A percentile compares a stretch with the other conserved stretches of the same genome.
These are phyloP conservation scores for Seriola quinqueradiata DNA, from an alignment of 2,113 vertebrate species.

Conservation along the genomic window DNA sequence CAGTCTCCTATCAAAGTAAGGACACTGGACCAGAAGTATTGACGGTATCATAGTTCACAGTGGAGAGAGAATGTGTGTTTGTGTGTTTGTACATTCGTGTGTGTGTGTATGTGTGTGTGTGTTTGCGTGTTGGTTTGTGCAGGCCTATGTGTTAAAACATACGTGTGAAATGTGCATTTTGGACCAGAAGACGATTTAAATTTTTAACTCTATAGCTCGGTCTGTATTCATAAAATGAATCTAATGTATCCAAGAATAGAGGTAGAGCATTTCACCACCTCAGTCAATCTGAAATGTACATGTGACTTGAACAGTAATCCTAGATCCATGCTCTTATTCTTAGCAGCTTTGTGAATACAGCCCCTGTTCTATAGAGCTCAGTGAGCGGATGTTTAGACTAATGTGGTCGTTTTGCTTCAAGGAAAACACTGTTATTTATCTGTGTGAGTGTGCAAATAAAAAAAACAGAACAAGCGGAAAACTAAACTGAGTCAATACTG, in stretches of 20 bases:
- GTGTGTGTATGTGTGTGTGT: background rate
- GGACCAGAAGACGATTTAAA: slow-evolving; percentile 20
- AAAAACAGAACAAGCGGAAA: slow-evolving; percentile 15
- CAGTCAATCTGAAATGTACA: slow-evolving; percentile 33
- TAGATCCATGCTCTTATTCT: slow-evolving; percentile 47
- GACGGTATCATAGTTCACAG: slow-evolving; percentile 52
- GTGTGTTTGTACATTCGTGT: slow-evolving; percentile 6
- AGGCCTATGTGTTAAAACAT: slow-evolving; percentile 33
- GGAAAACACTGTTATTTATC: slow-evolving; percentile 32
- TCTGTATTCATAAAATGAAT: slow-evolving; percentile 57
- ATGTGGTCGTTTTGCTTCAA: slow-evolving; percentile 39
- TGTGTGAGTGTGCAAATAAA: slow-evolving; percentile 64
- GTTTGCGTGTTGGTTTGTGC: slow-evolving; percentile 19
- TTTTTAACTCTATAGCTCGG: slow-evolving; percentile 43
- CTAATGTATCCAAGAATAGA: background rate
- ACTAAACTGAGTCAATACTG: background rate
- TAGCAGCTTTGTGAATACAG: slow-evolving; percentile 68
- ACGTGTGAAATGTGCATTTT: slow-evolving; percentile 49
- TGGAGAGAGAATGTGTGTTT: background rate
- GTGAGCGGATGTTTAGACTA: slow-evolving; percentile 40
- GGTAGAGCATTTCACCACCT: slow-evolving; percentile 28
- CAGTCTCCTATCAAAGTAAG: slow-evolving; percentile 37
- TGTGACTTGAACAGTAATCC: slow-evolving; percentile 47
- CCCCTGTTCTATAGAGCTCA: slow-evolving; percentile 51
- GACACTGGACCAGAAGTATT: slow-evolving; percentile 39